Evolutionary conservation across 2,888 invertebrate genomes (phyloP).

Genomic region (Agelastica alni): DNA sequence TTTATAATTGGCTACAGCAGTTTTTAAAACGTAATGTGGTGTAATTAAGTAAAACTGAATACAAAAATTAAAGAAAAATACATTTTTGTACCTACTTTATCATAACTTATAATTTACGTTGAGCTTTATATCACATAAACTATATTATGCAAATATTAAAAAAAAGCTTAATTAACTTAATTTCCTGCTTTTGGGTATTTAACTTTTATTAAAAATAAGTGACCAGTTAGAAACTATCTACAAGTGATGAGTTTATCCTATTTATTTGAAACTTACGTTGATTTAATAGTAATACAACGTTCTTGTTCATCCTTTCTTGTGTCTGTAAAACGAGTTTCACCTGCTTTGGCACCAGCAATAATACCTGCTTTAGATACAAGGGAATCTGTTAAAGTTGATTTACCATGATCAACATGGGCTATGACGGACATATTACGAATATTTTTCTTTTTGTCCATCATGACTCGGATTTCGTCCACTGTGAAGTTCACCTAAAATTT

Average conservation of each 20-base stretch:
- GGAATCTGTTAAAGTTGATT: conserved; percentile 99
- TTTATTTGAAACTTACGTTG: conserved; percentile 75
- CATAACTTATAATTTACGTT: too few relatives aligned
- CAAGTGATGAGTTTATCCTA: background rate
- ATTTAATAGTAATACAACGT: conserved; percentile 99
- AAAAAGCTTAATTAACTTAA: too few relatives aligned
- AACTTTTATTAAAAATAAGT: too few relatives aligned
- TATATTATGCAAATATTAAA: too few relatives aligned
- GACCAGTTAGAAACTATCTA: background rate
- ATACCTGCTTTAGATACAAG: conserved; percentile 99
- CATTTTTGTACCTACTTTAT: too few relatives aligned
- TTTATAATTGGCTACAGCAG: too few relatives aligned
- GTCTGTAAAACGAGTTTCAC: conserved; percentile 98
- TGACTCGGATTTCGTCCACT: conserved; percentile 97
- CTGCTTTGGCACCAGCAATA: conserved; percentile 97
- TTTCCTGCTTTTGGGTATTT: too few relatives aligned
- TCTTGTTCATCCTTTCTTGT: conserved; percentile 99
- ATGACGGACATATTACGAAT: conserved; percentile 99
- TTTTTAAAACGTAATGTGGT: too few relatives aligned
- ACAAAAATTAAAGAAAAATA: too few relatives aligned
- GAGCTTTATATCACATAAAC: too few relatives aligned
- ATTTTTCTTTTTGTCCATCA: conserved; percentile 99
- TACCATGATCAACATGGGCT: conserved; percentile 99
- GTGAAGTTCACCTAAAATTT: conserved; percentile 96
- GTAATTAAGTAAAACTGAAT: too few relatives aligned